Percentiles rank a stretch among this genome's conserved stretches.
These are phyloP conservation scores for Tiphia femorata DNA, from an alignment of 2,888 invertebrate species.

Conservation along the genomic window DNA sequence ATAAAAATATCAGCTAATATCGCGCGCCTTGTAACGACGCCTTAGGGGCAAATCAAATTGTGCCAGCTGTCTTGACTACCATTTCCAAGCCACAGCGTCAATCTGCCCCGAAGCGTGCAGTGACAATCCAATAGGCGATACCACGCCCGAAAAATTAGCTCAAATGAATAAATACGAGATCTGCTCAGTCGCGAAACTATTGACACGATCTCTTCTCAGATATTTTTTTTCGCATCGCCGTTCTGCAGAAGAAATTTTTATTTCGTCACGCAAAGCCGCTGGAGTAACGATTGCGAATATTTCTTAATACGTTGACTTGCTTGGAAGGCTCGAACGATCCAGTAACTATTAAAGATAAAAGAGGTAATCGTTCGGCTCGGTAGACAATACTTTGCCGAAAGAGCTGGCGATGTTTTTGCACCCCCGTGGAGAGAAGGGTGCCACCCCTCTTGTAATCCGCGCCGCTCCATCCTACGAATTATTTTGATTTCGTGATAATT, in stretches of 20 bases:
- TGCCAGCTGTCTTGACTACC: conserved; percentile 35
- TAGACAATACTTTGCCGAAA: conserved; percentile 39
- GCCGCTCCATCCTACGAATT: conserved; percentile 63
- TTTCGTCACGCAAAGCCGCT: not conserved
- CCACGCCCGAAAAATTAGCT: conserved; percentile 55
- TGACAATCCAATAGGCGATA: conserved; percentile 49
- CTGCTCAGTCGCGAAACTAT: conserved; percentile 33
- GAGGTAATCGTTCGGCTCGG: conserved; percentile 20
- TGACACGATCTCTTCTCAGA: conserved; percentile 22
- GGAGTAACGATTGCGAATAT: not conserved
- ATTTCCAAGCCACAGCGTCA: conserved; percentile 57
- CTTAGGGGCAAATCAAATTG: conserved; percentile 10
- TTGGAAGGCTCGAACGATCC: not conserved
- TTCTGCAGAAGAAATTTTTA: not conserved
- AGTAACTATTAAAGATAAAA: not conserved
- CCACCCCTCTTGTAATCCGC: conserved; percentile 53
- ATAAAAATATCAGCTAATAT: too few species aligned
- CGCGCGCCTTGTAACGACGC: too few species aligned
- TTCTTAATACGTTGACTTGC: not conserved
- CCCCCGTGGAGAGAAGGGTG: conserved; percentile 48
- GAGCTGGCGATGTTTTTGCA: conserved; percentile 50
- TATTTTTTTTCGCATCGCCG: too few species aligned
- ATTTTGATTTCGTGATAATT: conserved; percentile 68
- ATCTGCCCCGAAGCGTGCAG: conserved; percentile 55
- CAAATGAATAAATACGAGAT: conserved; percentile 49